Conservation (phyloP, 2,113 vertebrate species). For the Patagioenas fasciata region DNA sequence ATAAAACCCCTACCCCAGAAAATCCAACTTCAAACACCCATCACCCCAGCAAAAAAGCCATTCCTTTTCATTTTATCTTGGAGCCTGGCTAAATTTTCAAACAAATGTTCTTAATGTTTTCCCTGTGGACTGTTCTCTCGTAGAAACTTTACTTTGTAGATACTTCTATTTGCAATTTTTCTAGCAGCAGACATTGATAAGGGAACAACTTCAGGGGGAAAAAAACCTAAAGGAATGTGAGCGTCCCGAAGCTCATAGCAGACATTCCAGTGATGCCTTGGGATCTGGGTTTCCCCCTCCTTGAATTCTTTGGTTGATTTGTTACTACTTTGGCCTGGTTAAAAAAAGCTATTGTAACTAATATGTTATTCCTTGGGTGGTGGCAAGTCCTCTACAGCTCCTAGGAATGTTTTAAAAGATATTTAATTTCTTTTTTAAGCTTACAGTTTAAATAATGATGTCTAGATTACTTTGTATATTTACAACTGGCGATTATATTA, state of each 20-base stretch:
- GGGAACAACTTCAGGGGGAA: background rate
- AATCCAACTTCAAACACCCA: background rate
- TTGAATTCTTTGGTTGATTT: background rate
- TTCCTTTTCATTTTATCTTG: background rate
- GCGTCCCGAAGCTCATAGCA: background rate
- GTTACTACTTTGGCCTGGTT: background rate
- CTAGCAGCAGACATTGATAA: background rate
- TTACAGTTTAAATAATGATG: background rate
- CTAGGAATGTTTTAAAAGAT: background rate
- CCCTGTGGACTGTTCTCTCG: background rate
- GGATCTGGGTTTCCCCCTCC: background rate
- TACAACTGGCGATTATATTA: background rate
- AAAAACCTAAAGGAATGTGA: background rate
- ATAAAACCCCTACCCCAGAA: background rate
- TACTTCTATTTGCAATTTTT: background rate
- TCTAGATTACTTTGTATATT: background rate
- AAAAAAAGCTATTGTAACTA: background rate
- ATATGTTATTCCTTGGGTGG: background rate
- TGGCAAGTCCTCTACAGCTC: background rate
- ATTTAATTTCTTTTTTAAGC: background rate
- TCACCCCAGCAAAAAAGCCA: background rate
- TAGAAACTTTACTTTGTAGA: background rate
- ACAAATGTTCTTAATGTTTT: background rate
- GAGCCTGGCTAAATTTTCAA: background rate
- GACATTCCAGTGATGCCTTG: conserved; percentile 23